Base-by-base conservation (phyloP, 2,797 vertebrate genomes). In the Sus cebifrons region DNA sequence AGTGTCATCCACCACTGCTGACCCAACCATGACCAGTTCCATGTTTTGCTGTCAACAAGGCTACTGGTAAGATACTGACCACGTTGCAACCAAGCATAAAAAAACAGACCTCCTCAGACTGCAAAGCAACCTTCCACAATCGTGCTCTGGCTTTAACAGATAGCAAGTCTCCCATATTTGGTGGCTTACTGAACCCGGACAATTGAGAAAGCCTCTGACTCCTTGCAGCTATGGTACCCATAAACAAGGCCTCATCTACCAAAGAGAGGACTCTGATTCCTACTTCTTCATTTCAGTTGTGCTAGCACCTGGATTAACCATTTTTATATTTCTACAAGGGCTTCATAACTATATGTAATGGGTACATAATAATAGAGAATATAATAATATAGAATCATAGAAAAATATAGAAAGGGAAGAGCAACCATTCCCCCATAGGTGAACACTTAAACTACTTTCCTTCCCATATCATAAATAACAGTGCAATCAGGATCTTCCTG, bases 131-230 rank as follows among this genome's bases (percentile, higher is more conserved):
- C 36, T 90, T 68, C 52, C 78, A 27, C 3, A 67, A 14, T 21
- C 36, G 23, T 14, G 20, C 18, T 74, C 40, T 60, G 82, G 5
- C 74, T 56, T 52, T 77, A 86, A 81, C 23, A 71, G 65, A 20
- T 65, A 86, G 56, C 82, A 49, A 27, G 44, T 29, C 82, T 40
- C 27, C 7, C 16, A 4, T 65, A 94, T 52, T 21, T 17, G 25
- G 12, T 2, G 49, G 15, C 64, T 90, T 95, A 60, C 20, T 49
- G 40, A 17, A 36, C 25, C 11, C 5, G 0, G 16, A 54, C 5
- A 95, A 86, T 25, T 89, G 94, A n/a, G 23, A 64, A 79, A 58
- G 68, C 21, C 20, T 95, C 54, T 58, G 32, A 58, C 11, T 62
- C 62, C 25, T 49, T 89, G 1, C 15, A 64, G 0, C 9, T 58